Percentiles rank a stretch among this genome's conserved stretches.
These are phyloP conservation scores for Drymodes brunneopygia DNA, from an alignment of 2,113 vertebrate genomes.

Conservation along the genomic window DNA sequence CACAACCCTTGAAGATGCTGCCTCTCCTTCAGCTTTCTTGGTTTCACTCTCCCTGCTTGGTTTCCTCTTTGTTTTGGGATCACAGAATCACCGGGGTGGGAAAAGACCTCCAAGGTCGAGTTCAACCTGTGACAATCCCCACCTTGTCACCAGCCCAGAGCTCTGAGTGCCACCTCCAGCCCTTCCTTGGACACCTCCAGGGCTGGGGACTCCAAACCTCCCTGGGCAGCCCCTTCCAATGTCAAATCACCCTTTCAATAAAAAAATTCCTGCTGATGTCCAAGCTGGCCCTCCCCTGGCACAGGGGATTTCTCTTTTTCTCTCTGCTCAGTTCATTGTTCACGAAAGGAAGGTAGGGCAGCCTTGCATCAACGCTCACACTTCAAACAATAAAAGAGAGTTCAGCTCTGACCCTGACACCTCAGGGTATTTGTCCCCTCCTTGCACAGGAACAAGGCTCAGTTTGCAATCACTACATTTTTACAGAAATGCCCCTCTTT, in stretches of 20 bases:
- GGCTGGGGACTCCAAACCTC: background rate
- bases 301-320: background rate
- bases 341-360: background rate
- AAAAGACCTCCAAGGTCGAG: rapidly evolving
- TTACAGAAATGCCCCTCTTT: background rate
- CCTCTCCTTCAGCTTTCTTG: background rate
- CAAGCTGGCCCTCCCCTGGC: background rate
- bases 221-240: background rate
- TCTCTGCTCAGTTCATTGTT: background rate
- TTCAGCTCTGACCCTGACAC: background rate
- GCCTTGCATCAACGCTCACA: background rate
- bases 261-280: background rate
- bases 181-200: background rate
- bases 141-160: background rate
- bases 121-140: rapidly evolving
- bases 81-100: background rate
- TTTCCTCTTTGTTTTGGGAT: background rate
- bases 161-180: rapidly evolving
- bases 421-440: background rate
- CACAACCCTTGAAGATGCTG: rapidly evolving
- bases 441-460: background rate
- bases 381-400: background rate
- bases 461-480: background rate
- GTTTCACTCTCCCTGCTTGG: background rate
- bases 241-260: background rate